Evolutionary conservation across 1,140 invertebrate species (phyloP).

Genomic region (Grapholita molesta): DNA sequence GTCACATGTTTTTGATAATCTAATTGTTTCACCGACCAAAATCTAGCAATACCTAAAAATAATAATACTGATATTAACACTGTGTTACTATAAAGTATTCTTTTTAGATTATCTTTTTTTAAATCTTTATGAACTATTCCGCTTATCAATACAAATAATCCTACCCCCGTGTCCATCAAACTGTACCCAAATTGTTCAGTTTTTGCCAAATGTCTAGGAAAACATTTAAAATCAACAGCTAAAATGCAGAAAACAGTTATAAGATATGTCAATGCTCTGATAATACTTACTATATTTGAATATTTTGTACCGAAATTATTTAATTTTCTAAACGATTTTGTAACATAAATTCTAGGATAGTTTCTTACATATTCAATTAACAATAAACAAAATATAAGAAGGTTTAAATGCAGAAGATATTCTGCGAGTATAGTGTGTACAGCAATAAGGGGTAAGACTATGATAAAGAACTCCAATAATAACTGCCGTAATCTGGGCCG

Average conservation of each 20-base stretch:
- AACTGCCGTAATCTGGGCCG: slow-evolving; percentile 26
- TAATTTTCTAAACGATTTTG: slow-evolving; percentile 25
- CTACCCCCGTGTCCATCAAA: slow-evolving; percentile 97
- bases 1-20: slow-evolving; percentile 92
- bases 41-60: slow-evolving; percentile 85
- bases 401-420: slow-evolving; percentile 43
- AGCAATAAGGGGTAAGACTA: slow-evolving; percentile 75
- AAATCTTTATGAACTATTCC: slow-evolving; percentile 83
- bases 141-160: slow-evolving; percentile 92
- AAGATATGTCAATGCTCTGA: slow-evolving; percentile 84
- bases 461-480: slow-evolving; percentile 74
- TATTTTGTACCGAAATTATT: slow-evolving; percentile 48
- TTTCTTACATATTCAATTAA: slow-evolving; percentile 40
- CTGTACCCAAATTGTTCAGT: slow-evolving; percentile 92
- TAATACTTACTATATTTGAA: slow-evolving; percentile 82
- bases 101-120: slow-evolving; percentile 38
- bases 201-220: slow-evolving; percentile 92
- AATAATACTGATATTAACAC: slow-evolving; percentile 78
- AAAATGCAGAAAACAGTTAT: slow-evolving; percentile 91
- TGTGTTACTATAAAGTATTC: slow-evolving; percentile 48
- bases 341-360: slow-evolving; percentile 24
- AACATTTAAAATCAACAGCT: slow-evolving; percentile 94
- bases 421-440: slow-evolving; percentile 70
- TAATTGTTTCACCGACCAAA: slow-evolving; percentile 80
- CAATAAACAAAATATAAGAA: slow-evolving; percentile 39